These are phyloP conservation scores for Margarornis squamiger DNA, from an alignment of 2,797 vertebrate species.

Conservation along the genomic window DNA sequence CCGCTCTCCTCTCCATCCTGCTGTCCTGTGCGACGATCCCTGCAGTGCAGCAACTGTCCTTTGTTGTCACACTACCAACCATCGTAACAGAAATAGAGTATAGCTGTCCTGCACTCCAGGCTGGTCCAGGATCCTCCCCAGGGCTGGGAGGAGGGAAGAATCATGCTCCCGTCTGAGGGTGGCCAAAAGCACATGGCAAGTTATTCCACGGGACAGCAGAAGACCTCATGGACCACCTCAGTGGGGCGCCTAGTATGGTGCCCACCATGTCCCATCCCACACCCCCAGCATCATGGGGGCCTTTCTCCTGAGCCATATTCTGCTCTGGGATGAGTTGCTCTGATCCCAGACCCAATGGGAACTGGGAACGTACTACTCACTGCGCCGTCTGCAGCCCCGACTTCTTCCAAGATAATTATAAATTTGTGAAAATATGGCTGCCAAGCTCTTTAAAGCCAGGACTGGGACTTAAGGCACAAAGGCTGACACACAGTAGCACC, in stretches of 20 bases:
- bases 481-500: slow-evolving; percentile 25
- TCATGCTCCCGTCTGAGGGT: rapidly evolving
- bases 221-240: rapidly evolving
- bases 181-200: rapidly evolving
- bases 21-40: not conserved
- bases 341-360: not conserved
- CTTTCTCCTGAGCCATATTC: not conserved
- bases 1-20: not conserved
- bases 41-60: not conserved
- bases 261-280: not conserved
- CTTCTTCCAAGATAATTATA: not conserved
- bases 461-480: slow-evolving; percentile 18
- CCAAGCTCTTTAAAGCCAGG: not conserved
- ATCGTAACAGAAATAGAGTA: not conserved
- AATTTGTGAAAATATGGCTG: slow-evolving; percentile 1
- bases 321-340: rapidly evolving
- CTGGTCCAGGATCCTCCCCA: rapidly evolving
- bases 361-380: not conserved
- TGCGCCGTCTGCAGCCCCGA: rapidly evolving
- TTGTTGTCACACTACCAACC: not conserved
- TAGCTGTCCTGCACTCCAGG: rapidly evolving
- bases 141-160: not conserved
- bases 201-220: rapidly evolving
- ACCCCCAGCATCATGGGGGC: not conserved
- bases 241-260: rapidly evolving